phyloP scores from a whole-genome alignment of 2,888 invertebrate species.

The Stenodera caucasica region DNA sequence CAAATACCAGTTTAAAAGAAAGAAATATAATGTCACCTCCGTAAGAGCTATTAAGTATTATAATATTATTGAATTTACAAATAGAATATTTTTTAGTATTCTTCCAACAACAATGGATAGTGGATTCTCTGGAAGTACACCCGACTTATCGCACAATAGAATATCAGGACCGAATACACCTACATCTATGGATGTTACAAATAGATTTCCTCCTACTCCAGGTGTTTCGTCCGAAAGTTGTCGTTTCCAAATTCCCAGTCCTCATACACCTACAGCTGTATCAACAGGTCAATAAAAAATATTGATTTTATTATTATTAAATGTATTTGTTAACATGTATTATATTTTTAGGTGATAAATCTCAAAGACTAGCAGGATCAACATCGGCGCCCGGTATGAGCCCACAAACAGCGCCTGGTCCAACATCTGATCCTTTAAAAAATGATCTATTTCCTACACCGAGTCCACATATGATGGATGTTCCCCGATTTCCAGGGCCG shows the following conservation, averaged over 20 bases:
- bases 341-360: conserved; percentile 48
- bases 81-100: conserved; percentile 40
- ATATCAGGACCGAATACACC: conserved; percentile 60
- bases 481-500: conserved; percentile 58
- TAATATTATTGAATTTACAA: background rate
- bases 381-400: conserved; percentile 50
- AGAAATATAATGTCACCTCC: conserved; percentile 73
- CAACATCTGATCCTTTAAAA: conserved; percentile 51
- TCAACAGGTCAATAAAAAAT: conserved; percentile 34
- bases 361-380: conserved; percentile 45
- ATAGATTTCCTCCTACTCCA: conserved; percentile 54
- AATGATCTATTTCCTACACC: conserved; percentile 53
- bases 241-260: conserved; percentile 59
- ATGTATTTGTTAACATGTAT: conserved; percentile 7
- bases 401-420: conserved; percentile 53
- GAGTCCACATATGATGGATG: conserved; percentile 55
- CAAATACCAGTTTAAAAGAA: conserved; percentile 86
- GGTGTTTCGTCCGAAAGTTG: conserved; percentile 52
- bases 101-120: conserved; percentile 52
- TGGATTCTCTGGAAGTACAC: conserved; percentile 52
- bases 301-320: no score
- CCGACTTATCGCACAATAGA: conserved; percentile 51
- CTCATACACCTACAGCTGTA: conserved; percentile 54
- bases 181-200: conserved; percentile 56
- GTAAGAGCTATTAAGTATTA: conserved; percentile 57